Percentiles rank a stretch among this genome's conserved stretches.
These are phyloP conservation scores for Melipona bicolor DNA, from an alignment of 2,888 invertebrate genomes.

Conservation along the genomic window DNA sequence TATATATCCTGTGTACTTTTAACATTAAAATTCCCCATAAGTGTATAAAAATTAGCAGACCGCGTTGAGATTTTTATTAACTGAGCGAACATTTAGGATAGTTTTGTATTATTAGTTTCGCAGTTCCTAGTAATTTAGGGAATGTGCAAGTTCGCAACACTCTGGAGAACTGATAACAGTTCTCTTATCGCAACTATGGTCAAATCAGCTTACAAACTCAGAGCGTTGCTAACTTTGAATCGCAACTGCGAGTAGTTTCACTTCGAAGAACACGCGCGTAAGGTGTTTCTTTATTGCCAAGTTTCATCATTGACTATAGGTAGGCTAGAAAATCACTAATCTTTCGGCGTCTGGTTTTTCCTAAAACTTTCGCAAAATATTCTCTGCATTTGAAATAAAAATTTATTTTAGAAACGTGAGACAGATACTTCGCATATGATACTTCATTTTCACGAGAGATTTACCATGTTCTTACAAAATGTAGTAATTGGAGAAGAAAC, in stretches of 20 bases:
- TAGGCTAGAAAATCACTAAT: too few species aligned
- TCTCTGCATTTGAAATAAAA: neutral
- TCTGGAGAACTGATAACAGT: constrained; percentile 3
- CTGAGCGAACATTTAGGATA: neutral
- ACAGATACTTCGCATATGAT: neutral
- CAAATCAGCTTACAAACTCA: constrained; percentile 25
- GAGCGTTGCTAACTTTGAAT: constrained; percentile 19
- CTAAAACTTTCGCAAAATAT: too few species aligned
- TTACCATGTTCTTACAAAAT: neutral
- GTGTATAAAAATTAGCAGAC: too few species aligned
- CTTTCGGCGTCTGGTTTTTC: too few species aligned
- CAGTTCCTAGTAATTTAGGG: neutral
- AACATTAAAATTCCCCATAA: too few species aligned
- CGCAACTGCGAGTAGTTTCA: neutral
- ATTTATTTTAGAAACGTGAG: neutral
- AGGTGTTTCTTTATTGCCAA: neutral
- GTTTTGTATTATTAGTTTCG: neutral
- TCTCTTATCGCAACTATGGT: constrained; percentile 26
- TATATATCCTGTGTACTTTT: too few species aligned
- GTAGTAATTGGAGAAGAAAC: neutral
- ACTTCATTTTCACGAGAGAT: neutral
- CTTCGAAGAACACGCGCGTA: neutral
- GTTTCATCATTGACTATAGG: neutral
- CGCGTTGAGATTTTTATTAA: neutral
- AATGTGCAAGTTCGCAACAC: neutral